Evolutionary conservation across 2,888 invertebrate genomes (phyloP).

Genomic region (Nomada fabriciana): DNA sequence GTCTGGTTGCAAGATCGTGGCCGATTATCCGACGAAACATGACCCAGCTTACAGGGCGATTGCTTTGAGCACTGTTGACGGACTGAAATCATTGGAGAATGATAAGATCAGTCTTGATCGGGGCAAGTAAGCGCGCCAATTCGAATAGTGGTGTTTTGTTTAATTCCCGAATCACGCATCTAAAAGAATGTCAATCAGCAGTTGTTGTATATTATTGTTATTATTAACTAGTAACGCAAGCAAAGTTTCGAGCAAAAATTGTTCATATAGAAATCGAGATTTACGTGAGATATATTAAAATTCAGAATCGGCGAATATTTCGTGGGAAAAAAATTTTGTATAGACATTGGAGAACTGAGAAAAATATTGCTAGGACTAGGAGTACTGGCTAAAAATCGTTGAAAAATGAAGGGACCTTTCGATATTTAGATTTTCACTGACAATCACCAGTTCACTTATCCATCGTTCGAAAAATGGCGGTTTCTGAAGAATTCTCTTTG

Average conservation of each 20-base stretch:
- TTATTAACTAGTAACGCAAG: background rate
- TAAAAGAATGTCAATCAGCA: background rate
- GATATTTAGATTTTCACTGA: background rate
- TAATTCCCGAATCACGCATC: background rate
- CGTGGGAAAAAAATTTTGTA: too few relatives aligned
- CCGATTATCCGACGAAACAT: conserved; percentile 66
- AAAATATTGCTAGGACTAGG: too few relatives aligned
- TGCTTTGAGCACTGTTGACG: conserved; percentile 65
- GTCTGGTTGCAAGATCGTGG: conserved; percentile 71
- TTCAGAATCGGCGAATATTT: background rate
- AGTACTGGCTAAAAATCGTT: too few relatives aligned
- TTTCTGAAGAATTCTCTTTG: background rate
- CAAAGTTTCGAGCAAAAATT: background rate
- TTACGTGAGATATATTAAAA: background rate
- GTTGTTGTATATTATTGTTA: too few relatives aligned
- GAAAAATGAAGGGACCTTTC: too few relatives aligned
- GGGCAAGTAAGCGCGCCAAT: conserved; percentile 71
- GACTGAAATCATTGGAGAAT: conserved; percentile 66
- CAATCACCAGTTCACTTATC: background rate
- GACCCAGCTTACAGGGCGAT: conserved; percentile 63
- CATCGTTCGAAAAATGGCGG: conserved; percentile 5
- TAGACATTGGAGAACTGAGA: too few relatives aligned
- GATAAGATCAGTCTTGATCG: conserved; percentile 73
- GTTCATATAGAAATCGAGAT: background rate
- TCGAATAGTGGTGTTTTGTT: background rate